A percentile compares a stretch with the other conserved stretches of the same genome.
phyloP scores from a whole-genome alignment of 2,888 invertebrate species.

The Cheilosia vernalis region DNA sequence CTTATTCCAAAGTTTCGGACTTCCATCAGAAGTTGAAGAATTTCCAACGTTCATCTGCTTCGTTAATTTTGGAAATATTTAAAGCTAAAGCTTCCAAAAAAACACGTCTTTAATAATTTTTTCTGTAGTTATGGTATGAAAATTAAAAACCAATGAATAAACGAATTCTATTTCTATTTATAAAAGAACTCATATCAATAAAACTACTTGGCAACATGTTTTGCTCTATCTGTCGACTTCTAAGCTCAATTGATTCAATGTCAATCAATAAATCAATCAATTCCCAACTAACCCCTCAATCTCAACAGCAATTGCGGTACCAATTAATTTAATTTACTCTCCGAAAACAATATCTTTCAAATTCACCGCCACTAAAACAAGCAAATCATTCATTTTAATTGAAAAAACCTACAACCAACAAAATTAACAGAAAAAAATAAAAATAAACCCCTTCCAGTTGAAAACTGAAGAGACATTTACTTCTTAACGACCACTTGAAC shows the following conservation, averaged over 20 bases:
- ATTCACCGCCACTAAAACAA: constrained; percentile 60
- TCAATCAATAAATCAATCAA: constrained; percentile 51
- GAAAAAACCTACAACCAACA: constrained; percentile 32
- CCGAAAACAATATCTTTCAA: constrained; percentile 59
- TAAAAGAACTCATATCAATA: no score
- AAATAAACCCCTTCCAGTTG: background rate
- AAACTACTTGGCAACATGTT: no score
- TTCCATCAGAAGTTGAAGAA: no score
- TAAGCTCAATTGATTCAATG: constrained; percentile 19
- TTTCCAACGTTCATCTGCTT: no score
- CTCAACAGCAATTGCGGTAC: constrained; percentile 64
- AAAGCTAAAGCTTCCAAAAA: no score
- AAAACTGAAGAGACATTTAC: constrained; percentile 40
- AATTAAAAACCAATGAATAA: no score
- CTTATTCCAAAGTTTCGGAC: no score
- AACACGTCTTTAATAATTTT: no score
- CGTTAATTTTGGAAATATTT: no score
- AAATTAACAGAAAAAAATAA: background rate
- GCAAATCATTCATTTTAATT: constrained; percentile 74
- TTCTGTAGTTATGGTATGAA: no score
- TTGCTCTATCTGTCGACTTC: background rate
- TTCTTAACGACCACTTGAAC: constrained; percentile 67
- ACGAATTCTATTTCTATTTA: no score
- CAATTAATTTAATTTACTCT: constrained; percentile 67
- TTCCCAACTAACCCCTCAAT: constrained; percentile 46